Conservation (phyloP, 2,113 vertebrate genomes). For the Brienomyrus longianalis region DNA sequence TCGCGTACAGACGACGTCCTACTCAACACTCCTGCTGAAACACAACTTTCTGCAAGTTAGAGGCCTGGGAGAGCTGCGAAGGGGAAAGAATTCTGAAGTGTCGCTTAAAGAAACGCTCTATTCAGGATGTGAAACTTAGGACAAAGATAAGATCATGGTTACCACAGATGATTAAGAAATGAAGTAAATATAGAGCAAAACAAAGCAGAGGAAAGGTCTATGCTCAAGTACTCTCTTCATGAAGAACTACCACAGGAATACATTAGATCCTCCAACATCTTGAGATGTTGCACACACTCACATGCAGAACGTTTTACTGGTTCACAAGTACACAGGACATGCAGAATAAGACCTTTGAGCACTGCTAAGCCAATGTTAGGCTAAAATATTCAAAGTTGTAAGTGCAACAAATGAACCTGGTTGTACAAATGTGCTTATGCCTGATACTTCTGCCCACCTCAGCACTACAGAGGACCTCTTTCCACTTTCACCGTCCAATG, state of each 20-base stretch:
- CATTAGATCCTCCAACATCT: background rate
- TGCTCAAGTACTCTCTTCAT: background rate
- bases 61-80: background rate
- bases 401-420: background rate
- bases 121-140: background rate
- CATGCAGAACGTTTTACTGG: background rate
- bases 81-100: background rate
- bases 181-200: background rate
- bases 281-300: background rate
- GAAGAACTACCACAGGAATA: background rate
- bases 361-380: background rate
- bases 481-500: slow-evolving; percentile 27
- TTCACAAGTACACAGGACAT: background rate
- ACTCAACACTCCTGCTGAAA: background rate
- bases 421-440: background rate
- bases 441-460: slow-evolving; percentile 44
- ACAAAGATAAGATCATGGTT: background rate
- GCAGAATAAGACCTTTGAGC: background rate
- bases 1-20: background rate
- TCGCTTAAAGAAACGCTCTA: background rate
- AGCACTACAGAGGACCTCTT: slow-evolving; percentile 25
- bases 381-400: background rate
- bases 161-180: background rate
- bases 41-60: background rate
- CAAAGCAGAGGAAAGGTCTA: background rate